These are phyloP conservation scores for Myotis myotis DNA, from an alignment of 2,797 vertebrate genomes.

Conservation along the genomic window DNA sequence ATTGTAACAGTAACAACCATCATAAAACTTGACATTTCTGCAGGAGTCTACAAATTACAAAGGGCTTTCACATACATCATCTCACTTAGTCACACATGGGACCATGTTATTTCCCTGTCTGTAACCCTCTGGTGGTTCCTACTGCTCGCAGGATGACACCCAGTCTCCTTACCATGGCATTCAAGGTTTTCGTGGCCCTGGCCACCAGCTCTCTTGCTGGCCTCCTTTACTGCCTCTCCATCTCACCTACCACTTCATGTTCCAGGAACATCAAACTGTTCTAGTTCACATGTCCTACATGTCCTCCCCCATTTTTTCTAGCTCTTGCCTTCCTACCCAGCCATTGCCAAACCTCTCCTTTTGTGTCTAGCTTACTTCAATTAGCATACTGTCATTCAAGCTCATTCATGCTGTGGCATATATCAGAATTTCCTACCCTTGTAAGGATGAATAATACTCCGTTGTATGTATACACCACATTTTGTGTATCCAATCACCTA, in stretches of 20 bases:
- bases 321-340: background rate
- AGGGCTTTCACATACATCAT: background rate
- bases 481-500: background rate
- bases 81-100: background rate
- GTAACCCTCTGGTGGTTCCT: background rate
- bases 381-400: background rate
- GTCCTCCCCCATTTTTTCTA: no score
- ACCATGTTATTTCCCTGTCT: no score
- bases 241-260: background rate
- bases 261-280: background rate
- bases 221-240: background rate
- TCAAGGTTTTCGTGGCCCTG: background rate
- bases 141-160: background rate
- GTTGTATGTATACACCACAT: background rate
- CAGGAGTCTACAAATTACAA: background rate
- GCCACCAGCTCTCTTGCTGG: accelerated
- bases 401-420: background rate
- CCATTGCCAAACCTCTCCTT: background rate
- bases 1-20: accelerated
- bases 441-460: background rate
- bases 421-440: background rate
- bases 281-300: accelerated
- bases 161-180: background rate
- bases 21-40: background rate
- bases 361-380: background rate